Evolutionary conservation across 1,140 invertebrate species (phyloP), one percentile per base, ranked within the genome.

Genomic region (Nasonia vitripennis): DNA sequence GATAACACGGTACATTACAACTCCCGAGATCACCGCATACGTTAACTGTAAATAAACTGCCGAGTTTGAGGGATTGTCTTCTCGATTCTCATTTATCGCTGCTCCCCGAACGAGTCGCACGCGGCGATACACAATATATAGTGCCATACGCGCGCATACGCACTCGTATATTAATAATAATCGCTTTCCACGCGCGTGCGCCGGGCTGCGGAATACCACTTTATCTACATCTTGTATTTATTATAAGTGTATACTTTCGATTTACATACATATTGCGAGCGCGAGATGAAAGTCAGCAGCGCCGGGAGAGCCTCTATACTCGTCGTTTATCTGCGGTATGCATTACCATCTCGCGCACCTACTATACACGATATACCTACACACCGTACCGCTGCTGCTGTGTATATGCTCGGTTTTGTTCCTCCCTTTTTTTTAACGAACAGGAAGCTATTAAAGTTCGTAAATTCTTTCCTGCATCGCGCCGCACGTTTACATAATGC

Each of bases 141-240:
- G 68, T 23, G 11, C 23, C 10, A n/a, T 11, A 71, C n/a, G 20
- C 73, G 20, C 73, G 34, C 5, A 37, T 37, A 74, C 45, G 70
- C 70, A 51, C 82, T 68, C 75, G 41, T 74, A 45, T 74, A 84
- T 78, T 80, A 84, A 84, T 84, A 84, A 80, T 71, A 48, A 73
- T 80, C 78, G 78, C 83, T 80, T 79, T 84, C 48, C 83, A 71
- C 67, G 77, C 77, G 68, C 67, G 77, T 67, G 68, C 77, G 34
- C 71, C 55, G 37, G 27, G 73, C 82, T 2, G 20, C 37, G 31
- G 34, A 41, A 68, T 79, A 55, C 71, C 81, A 67, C 83, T 84
- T 84, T 84, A 84, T 84, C 83, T 84, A 84, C 83, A 84, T 84
- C 83, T 84, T 51, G 67, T 84, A 74, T 84, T 84, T 84, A 84